A percentile compares a stretch with the other conserved stretches of the same genome.
phyloP scores from a whole-genome alignment of 2,888 invertebrate genomes.

The Pycnomerus fuliginosus region DNA sequence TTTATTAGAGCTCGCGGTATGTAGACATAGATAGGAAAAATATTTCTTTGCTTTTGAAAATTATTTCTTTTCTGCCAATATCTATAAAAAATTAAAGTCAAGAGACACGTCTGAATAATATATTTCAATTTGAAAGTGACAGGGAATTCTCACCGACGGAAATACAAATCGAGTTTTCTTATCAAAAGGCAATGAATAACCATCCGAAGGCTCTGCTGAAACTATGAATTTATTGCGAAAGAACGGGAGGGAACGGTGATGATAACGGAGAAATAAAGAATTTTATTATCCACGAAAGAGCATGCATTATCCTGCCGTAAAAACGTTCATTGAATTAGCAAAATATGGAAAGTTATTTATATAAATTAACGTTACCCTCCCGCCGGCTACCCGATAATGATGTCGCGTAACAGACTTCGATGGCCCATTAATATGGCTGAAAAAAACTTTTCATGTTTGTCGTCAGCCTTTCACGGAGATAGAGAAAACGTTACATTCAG shows the following conservation, averaged over 20 bases:
- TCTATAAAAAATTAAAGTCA: background rate
- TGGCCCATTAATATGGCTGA: conserved; percentile 4
- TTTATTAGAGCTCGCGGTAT: no score
- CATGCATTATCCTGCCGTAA: no score
- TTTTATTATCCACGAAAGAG: conserved; percentile 21
- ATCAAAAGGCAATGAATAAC: conserved; percentile 27
- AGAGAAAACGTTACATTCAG: no score
- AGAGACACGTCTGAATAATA: background rate
- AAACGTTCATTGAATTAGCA: no score
- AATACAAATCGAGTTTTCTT: conserved; percentile 22
- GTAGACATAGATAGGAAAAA: no score
- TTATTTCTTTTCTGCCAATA: no score
- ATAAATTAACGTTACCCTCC: no score
- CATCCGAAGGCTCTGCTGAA: conserved; percentile 24
- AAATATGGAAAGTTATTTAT: no score
- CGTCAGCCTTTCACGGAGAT: conserved; percentile 5
- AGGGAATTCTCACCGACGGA: conserved; percentile 14
- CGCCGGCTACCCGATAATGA: background rate
- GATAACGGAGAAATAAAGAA: conserved; percentile 24
- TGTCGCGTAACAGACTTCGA: background rate
- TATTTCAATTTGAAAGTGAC: conserved; percentile 16
- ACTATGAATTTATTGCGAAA: conserved; percentile 27
- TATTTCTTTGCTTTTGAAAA: no score
- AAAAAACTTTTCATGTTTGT: no score
- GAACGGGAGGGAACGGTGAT: conserved; percentile 13